Percentiles rank a stretch among this genome's conserved stretches.
phyloP scores from a whole-genome alignment of 2,888 invertebrate species.

The Drosophila nr. fundita region DNA sequence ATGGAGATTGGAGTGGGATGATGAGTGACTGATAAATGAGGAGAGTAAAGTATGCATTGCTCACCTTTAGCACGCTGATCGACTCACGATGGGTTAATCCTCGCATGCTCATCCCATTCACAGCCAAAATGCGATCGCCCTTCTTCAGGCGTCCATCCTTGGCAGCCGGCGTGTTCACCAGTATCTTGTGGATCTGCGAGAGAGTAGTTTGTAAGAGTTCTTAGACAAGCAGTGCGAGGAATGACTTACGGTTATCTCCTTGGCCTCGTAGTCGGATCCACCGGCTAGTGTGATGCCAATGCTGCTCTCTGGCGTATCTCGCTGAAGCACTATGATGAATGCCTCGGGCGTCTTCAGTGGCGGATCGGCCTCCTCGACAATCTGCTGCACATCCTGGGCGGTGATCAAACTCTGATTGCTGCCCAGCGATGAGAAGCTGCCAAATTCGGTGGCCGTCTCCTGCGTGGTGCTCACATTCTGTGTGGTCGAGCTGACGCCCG shows the following conservation, averaged over 20 bases:
- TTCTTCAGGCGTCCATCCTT: constrained; percentile 93
- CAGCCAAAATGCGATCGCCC: constrained; percentile 94
- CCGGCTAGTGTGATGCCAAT: constrained; percentile 95
- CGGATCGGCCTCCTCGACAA: constrained; percentile 89
- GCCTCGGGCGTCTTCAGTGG: constrained; percentile 88
- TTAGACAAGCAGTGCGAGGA: not conserved
- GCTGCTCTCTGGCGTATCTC: constrained; percentile 89
- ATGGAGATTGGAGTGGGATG: not conserved
- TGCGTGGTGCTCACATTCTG: constrained; percentile 84
- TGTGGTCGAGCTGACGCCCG: constrained; percentile 84
- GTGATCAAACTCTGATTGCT: constrained; percentile 85
- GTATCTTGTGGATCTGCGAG: constrained; percentile 92
- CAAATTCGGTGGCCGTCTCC: constrained; percentile 84
- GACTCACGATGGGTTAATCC: constrained; percentile 95
- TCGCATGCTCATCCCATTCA: constrained; percentile 93
- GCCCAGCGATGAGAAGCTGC: constrained; percentile 85
- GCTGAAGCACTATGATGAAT: constrained; percentile 88
- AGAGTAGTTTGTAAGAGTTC: not conserved
- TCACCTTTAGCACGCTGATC: constrained; percentile 93
- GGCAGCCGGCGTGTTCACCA: constrained; percentile 94
- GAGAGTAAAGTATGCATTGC: not conserved
- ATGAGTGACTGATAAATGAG: not conserved
- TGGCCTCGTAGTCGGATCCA: constrained; percentile 95
- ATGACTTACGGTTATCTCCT: constrained; percentile 92
- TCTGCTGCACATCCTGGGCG: constrained; percentile 87